These are phyloP conservation scores for Sesamia nonagrioides DNA, from an alignment of 1,140 invertebrate species.

Conservation along the genomic window DNA sequence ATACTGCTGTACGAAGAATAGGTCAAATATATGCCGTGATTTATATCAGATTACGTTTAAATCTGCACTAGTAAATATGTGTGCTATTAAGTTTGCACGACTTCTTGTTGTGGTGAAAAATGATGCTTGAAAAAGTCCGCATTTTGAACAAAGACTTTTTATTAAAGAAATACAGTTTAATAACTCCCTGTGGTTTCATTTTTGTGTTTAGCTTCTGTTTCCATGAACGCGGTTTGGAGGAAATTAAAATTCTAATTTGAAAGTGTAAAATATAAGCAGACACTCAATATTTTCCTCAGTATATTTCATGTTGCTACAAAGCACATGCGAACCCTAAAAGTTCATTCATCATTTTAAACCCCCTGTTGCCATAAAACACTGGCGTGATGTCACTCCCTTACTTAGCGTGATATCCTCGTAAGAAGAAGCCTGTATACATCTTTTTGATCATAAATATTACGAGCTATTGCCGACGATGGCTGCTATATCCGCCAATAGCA, in stretches of 20 bases:
- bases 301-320: slow-evolving; percentile 8
- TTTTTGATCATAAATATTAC: slow-evolving; percentile 25
- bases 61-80: not conserved
- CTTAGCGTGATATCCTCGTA: slow-evolving; percentile 3
- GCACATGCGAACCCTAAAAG: slow-evolving; percentile 1
- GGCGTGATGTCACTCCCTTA: not conserved
- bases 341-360: not conserved
- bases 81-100: not conserved
- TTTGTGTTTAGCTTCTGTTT: not conserved
- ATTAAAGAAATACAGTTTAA: slow-evolving; percentile 4
- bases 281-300: slow-evolving; percentile 6
- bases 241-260: slow-evolving; percentile 1
- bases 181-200: not conserved
- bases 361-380: slow-evolving; percentile 1
- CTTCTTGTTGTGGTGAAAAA: not conserved
- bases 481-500: slow-evolving; percentile 16
- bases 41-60: not conserved
- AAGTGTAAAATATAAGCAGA: not conserved
- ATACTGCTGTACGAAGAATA: not conserved
- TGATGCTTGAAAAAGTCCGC: not conserved
- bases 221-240: not conserved
- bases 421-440: slow-evolving; percentile 6
- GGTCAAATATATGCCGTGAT: slow-evolving; percentile 11
- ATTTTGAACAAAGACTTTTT: not conserved
- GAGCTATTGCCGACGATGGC: slow-evolving; percentile 13